Base-by-base conservation (phyloP, 2,888 invertebrate genomes). In the Gisinianus flammeolus region DNA sequence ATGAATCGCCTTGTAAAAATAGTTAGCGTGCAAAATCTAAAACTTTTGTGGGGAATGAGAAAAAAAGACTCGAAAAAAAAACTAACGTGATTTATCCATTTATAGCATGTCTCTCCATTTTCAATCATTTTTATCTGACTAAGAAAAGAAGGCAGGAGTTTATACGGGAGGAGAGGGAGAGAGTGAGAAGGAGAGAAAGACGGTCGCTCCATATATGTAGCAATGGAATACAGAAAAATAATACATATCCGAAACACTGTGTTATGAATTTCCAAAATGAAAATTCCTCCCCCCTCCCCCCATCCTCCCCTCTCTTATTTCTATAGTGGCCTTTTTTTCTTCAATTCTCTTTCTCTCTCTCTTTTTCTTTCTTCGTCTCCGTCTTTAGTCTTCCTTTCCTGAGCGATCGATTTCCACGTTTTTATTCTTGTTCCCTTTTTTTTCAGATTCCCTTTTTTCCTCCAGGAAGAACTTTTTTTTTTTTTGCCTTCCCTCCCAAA, bases 71-170 rank as follows among this genome's bases (percentile, higher is more conserved):
- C 68, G 31, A n/a, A 70, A 67, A 79, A 81, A 80, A 70, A 56
- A 78, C 74, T 76, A 69, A 26, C 62, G 81, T 84, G 84, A 84
- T 84, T 83, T 84, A 84, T 83, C 82, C 80, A 81, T 80, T 82
- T 82, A 82, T 84, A 81, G 83, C 84, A 81, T 84, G 84, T 83
- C 83, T 81, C 73, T 81, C 81, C 79, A 81, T 81, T 82, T 84
- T 83, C 83, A 84, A 84, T 84, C 84, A 83, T 82, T 82, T 83
- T 82, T 83, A 81, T 83, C 81, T 82, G 68, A 79, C 74, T 33
- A 44, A 30, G 35, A 70, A 75, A 75, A 68, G 35, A 69, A 58
- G 30, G 24, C 54, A 26, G 68, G 2, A 52, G 71, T 22, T 22
- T 8, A 58, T 24, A 58, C 58, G 58, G n/a, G n/a, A 58, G 16